phyloP scores from a whole-genome alignment of 2,797 vertebrate genomes.

The Fistularia commersonii region DNA sequence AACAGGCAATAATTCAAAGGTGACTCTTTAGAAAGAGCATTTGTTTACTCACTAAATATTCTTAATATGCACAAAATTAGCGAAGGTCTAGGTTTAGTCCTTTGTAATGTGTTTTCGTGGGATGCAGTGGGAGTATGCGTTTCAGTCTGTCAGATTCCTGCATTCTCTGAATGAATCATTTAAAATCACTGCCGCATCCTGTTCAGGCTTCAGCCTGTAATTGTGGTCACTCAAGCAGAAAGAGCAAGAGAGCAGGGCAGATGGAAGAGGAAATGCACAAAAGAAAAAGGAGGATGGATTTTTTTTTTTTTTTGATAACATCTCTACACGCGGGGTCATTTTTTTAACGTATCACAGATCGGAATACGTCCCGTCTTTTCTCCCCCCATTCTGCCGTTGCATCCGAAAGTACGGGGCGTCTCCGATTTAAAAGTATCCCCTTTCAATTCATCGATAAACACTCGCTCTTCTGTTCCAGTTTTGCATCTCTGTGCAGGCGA shows the following conservation, averaged over 20 bases:
- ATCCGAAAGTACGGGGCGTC: conserved; percentile 4
- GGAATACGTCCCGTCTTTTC: neutral
- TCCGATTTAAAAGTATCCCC: neutral
- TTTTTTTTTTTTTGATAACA: conserved; percentile 58
- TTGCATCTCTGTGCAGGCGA: conserved; percentile 18
- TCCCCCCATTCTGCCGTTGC: neutral
- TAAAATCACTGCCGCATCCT: conserved; percentile 71
- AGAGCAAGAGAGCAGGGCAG: conserved; percentile 25
- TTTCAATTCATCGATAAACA: conserved; percentile 5
- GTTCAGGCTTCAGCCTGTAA: conserved; percentile 67
- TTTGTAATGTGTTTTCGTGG: conserved; percentile 24
- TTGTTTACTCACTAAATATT: conserved; percentile 6
- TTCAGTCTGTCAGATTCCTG: conserved; percentile 55
- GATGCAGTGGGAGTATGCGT: conserved; percentile 40
- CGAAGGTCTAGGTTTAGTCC: conserved; percentile 7
- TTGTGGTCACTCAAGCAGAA: conserved; percentile 70
- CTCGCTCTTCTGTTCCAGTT: conserved; percentile 4
- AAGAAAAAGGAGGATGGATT: conserved; percentile 23
- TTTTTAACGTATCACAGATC: conserved; percentile 8
- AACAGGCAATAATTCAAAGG: neutral
- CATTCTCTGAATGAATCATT: conserved; percentile 70
- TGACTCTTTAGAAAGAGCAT: neutral
- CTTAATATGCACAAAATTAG: conserved; percentile 10
- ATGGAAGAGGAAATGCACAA: conserved; percentile 17
- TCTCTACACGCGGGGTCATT: conserved; percentile 51